phyloP scores from a whole-genome alignment of 2,113 vertebrate species.

The Menidia beryllina region DNA sequence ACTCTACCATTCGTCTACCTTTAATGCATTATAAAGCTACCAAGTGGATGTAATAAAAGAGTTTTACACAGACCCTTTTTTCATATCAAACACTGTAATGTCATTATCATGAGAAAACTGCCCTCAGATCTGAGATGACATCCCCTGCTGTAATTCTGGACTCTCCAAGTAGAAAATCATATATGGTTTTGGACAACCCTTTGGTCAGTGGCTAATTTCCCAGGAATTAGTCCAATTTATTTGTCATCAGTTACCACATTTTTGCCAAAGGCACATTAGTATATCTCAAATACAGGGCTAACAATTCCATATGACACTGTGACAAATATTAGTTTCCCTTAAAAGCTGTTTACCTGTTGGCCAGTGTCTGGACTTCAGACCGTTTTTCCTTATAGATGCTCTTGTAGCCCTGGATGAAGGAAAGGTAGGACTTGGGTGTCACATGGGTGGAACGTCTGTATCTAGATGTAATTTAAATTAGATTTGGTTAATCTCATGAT shows the following conservation, averaged over 20 bases:
- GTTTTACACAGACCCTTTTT: no score
- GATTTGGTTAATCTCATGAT: neutral
- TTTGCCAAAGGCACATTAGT: no score
- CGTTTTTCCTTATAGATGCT: conserved; percentile 90
- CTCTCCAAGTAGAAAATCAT: neutral
- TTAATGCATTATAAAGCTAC: neutral
- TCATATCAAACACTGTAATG: conserved; percentile 10
- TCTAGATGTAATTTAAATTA: conserved; percentile 40
- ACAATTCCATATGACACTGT: neutral
- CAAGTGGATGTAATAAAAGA: no score
- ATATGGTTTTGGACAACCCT: neutral
- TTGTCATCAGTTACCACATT: neutral
- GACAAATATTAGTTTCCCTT: neutral
- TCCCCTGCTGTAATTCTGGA: neutral
- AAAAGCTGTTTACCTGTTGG: conserved; percentile 83
- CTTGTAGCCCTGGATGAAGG: conserved; percentile 96
- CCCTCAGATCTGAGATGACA: neutral
- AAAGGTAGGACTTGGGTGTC: conserved; percentile 96
- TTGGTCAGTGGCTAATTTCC: neutral
- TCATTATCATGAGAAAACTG: neutral
- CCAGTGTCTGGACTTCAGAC: conserved; percentile 87
- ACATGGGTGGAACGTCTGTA: conserved; percentile 91
- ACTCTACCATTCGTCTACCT: neutral
- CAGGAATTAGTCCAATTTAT: no score
- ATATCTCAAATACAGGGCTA: neutral